These are phyloP conservation scores for Nesogale talazaci DNA, from an alignment of 2,113 vertebrate genomes.

Conservation along the genomic window DNA sequence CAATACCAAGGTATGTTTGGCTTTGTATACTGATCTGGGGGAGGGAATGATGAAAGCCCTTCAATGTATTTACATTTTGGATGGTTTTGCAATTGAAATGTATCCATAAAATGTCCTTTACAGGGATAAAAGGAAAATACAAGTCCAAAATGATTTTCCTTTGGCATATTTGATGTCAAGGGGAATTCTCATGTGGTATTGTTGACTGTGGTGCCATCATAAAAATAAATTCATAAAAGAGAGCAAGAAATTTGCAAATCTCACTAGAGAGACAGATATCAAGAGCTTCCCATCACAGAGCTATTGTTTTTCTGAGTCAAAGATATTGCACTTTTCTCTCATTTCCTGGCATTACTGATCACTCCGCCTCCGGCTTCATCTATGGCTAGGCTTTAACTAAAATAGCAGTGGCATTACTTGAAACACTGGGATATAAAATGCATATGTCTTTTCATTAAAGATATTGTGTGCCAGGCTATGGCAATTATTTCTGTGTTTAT, in stretches of 20 bases:
- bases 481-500: conserved; percentile 79
- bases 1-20: conserved; percentile 40
- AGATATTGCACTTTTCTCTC: conserved; percentile 49
- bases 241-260: conserved; percentile 58
- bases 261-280: conserved; percentile 7
- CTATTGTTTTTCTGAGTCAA: conserved; percentile 54
- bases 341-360: conserved; percentile 63
- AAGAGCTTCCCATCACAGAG: neutral
- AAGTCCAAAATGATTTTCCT: neutral
- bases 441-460: conserved; percentile 37
- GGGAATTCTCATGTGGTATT: conserved; percentile 1
- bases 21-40: conserved; percentile 10
- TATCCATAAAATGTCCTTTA: neutral
- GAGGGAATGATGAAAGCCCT: neutral
- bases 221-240: conserved; percentile 42
- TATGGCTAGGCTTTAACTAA: conserved; percentile 71
- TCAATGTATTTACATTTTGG: neutral
- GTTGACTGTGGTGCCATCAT: neutral
- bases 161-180: neutral
- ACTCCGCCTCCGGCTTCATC: conserved; percentile 42
- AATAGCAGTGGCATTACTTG: conserved; percentile 69
- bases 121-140: conserved; percentile 3
- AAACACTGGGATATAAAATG: conserved; percentile 33
- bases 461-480: conserved; percentile 52
- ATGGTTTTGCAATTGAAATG: conserved; percentile 7